These are phyloP conservation scores for Gnathonemus echidnorhynchus DNA, from an alignment of 2,113 vertebrate genomes.

Conservation along the genomic window DNA sequence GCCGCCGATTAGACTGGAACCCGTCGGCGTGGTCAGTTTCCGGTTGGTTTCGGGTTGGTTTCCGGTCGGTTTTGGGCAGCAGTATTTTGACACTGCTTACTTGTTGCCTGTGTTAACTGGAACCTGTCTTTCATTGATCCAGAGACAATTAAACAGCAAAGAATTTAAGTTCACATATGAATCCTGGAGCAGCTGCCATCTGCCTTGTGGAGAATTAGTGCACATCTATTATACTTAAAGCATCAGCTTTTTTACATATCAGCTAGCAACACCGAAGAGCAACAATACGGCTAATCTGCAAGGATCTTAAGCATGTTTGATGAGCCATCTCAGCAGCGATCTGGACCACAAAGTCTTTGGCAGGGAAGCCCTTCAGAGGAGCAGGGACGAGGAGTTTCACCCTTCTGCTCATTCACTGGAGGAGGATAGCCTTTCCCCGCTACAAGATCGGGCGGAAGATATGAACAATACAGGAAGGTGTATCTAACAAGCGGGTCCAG, in stretches of 20 bases:
- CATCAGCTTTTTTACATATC: neutral
- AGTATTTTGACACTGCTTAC: neutral
- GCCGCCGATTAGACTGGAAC: neutral
- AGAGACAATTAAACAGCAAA: neutral
- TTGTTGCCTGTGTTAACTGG: neutral
- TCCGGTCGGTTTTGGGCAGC: neutral
- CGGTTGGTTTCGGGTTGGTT: neutral
- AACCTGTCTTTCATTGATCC: neutral
- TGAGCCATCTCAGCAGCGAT: neutral
- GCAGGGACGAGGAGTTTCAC: neutral
- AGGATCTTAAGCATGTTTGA: neutral
- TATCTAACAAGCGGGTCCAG: neutral
- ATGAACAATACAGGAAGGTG: neutral
- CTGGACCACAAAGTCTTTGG: neutral
- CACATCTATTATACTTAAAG: neutral
- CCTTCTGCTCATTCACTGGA: neutral
- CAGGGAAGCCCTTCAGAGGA: neutral
- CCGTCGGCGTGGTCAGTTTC: neutral
- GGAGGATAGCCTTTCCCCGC: slow-evolving; percentile 7
- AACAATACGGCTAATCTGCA: neutral
- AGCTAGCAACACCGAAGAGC: neutral
- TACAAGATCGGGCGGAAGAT: slow-evolving; percentile 12
- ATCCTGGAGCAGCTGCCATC: neutral
- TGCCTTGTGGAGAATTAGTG: neutral
- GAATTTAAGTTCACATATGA: neutral